A percentile compares a stretch with the other conserved stretches of the same genome.
Conservation (phyloP, 1,140 invertebrate species). For the Piezodorus guildinii region DNA sequence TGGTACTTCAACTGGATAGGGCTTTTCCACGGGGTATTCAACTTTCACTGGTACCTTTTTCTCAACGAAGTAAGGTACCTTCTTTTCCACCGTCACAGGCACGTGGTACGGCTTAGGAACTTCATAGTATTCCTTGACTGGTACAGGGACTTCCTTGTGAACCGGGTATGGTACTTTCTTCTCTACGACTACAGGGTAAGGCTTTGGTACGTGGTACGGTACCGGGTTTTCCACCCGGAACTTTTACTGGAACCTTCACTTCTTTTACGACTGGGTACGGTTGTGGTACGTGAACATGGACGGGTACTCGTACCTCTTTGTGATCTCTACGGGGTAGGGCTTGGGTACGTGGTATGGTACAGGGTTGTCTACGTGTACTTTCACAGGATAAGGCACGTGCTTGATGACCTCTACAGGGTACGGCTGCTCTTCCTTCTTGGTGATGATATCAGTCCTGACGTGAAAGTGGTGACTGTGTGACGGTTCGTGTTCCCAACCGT, state of each 20-base stretch:
- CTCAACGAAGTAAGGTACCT: neutral
- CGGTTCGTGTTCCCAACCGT: neutral
- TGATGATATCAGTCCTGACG: constrained; percentile 1
- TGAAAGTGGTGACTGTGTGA: neutral
- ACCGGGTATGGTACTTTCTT: constrained; percentile 5
- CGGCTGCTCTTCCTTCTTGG: neutral
- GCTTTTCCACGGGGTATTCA: neutral
- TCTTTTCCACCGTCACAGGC: constrained; percentile 5
- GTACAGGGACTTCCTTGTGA: neutral
- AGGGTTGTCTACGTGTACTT: constrained; percentile 1
- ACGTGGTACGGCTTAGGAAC: constrained; percentile 1
- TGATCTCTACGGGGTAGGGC: neutral
- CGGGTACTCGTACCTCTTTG: neutral
- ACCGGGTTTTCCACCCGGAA: neutral
- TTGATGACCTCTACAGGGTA: neutral
- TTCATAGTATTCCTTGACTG: constrained; percentile 3
- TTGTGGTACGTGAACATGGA: neutral
- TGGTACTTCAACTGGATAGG: constrained; percentile 7
- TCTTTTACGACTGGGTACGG: neutral
- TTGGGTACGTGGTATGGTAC: neutral
- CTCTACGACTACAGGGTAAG: neutral
- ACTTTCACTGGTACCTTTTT: constrained; percentile 1
- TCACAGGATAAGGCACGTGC: neutral
- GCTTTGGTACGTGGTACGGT: neutral
- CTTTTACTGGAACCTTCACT: neutral